phyloP scores from a whole-genome alignment of 1,140 invertebrate species.

The Drosophila teissieri region DNA sequence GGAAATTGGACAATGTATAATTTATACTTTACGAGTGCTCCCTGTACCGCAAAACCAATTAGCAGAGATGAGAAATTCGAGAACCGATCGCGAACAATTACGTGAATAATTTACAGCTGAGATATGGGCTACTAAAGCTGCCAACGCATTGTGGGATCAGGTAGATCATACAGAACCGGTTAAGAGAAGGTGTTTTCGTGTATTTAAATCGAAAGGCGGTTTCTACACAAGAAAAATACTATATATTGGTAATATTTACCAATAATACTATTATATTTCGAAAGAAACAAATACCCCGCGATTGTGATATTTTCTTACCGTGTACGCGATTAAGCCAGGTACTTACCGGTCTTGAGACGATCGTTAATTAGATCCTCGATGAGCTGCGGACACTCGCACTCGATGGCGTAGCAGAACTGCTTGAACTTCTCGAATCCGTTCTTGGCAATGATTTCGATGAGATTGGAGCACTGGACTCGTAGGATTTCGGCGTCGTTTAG shows the following conservation, averaged over 20 bases:
- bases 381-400: slow-evolving; percentile 86
- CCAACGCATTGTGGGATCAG: slow-evolving; percentile 55
- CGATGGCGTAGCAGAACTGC: slow-evolving; percentile 86
- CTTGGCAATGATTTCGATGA: slow-evolving; percentile 86
- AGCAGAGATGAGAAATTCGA: slow-evolving; percentile 63
- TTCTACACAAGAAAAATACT: slow-evolving; percentile 9
- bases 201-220: slow-evolving; percentile 6
- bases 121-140: slow-evolving; percentile 59
- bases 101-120: slow-evolving; percentile 73
- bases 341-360: slow-evolving; percentile 84
- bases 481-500: slow-evolving; percentile 77
- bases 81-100: slow-evolving; percentile 72
- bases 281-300: neutral
- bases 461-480: slow-evolving; percentile 77
- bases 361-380: slow-evolving; percentile 85
- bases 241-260: neutral
- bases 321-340: neutral
- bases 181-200: slow-evolving; percentile 31
- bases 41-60: slow-evolving; percentile 52
- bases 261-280: neutral
- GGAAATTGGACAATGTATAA: neutral
- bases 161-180: slow-evolving; percentile 56
- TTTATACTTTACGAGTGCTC: slow-evolving; percentile 7
- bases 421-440: slow-evolving; percentile 86
- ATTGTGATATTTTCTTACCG: neutral